Conservation (phyloP, 2,113 vertebrate genomes). For the Notarius lentiginosus region DNA sequence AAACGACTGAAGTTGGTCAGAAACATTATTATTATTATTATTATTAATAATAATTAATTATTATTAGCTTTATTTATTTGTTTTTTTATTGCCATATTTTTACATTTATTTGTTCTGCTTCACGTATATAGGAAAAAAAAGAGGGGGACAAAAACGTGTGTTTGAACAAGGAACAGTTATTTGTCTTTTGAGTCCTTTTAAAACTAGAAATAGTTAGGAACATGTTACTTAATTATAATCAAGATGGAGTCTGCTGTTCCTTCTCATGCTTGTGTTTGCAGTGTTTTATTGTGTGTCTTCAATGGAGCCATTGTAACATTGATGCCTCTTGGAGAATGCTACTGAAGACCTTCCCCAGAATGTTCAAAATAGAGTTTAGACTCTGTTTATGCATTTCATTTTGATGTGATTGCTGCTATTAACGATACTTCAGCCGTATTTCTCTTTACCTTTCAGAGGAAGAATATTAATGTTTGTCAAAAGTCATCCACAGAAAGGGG, state of each 20-base stretch:
- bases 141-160: conserved; percentile 57
- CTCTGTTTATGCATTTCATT: conserved; percentile 58
- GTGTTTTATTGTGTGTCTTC: conserved; percentile 69
- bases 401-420: conserved; percentile 76
- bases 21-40: not conserved
- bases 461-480: conserved; percentile 57
- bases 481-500: conserved; percentile 70
- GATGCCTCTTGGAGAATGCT: conserved; percentile 54
- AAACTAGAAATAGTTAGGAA: conserved; percentile 62
- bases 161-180: conserved; percentile 61
- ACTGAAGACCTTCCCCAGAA: conserved; percentile 14
- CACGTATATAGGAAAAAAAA: conserved; percentile 54
- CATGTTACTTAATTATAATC: conserved; percentile 65
- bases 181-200: conserved; percentile 62
- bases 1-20: too few species aligned
- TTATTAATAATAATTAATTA: not conserved
- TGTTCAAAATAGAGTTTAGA: conserved; percentile 9
- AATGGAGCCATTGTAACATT: conserved; percentile 60
- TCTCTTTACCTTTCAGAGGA: conserved; percentile 59
- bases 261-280: conserved; percentile 69
- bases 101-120: conserved; percentile 59
- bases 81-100: conserved; percentile 29
- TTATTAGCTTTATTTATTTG: conserved; percentile 39
- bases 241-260: conserved; percentile 60
- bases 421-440: conserved; percentile 42